Base-by-base conservation (phyloP, 1,140 invertebrate genomes). In the Pseudomyrmex dendroicus region DNA sequence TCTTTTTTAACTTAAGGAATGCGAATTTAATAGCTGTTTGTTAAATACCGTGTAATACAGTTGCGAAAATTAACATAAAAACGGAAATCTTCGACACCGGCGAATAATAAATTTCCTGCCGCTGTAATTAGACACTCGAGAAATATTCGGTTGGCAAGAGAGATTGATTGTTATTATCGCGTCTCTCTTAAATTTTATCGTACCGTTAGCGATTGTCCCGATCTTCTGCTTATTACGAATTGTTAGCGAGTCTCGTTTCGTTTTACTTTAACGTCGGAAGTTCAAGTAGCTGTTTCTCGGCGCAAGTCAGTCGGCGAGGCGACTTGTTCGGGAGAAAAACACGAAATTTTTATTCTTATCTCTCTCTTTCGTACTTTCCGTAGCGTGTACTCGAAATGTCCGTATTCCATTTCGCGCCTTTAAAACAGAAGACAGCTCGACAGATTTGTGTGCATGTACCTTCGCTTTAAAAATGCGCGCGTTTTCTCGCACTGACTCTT, bases 171-270 rank as follows among this genome's bases (percentile, higher is more conserved):
- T 77, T 77, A 77, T 67, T 77, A 68, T 20, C 67, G 67, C 13
- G 74, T 35, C 20, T 20, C 63, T 77, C 50, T 77, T 68, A 77
- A 77, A 77, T 77, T 77, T 68, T 67, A 77, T 57, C 50, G 13
- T 77, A 68, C 74, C 74, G 74, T 77, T 77, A 77, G 63, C 74
- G 74, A 77, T 77, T 77, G 74, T 77, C 74, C 62, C 25, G 63
- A 12, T n/a, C 46, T 74, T 44, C 46, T 46, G 63, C 35, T 68
- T 77, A 77, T 77, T 77, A 77, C 74, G 56, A 63, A 77, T 77
- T 35, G 56, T 67, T 77, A 77, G 63, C 62, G 46, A 77, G 66
- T 56, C 63, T 50, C 2, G 74, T 46, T 77, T 77, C 74, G 56
- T 68, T 77, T 77, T 67, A 46, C 56, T 67, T 77, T 77, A 77